Percentiles rank a stretch among this genome's conserved stretches.
phyloP scores from a whole-genome alignment of 1,140 invertebrate species.

The Fopius arisanus region DNA sequence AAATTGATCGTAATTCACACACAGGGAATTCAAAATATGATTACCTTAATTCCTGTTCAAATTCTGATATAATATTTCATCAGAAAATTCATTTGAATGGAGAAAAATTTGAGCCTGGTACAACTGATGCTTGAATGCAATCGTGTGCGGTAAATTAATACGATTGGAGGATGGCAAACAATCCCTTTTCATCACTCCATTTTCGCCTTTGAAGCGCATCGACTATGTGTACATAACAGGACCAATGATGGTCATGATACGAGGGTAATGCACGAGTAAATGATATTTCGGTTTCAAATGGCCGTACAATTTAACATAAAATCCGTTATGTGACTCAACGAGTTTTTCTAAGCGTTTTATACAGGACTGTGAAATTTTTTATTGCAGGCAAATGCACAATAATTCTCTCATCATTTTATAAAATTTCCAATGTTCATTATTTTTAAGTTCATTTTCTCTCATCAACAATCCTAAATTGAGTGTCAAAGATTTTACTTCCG shows the following conservation, averaged over 20 bases:
- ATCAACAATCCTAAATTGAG: conserved; percentile 20
- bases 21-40: no score
- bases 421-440: conserved; percentile 30
- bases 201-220: neutral
- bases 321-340: neutral
- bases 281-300: conserved; percentile 12
- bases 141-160: neutral
- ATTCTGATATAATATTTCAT: no score
- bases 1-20: no score
- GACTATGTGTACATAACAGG: neutral
- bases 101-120: neutral
- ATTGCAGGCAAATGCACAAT: conserved; percentile 22
- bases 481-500: conserved; percentile 30
- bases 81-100: no score
- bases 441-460: conserved; percentile 20
- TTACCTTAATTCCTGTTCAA: no score
- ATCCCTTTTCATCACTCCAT: neutral
- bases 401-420: conserved; percentile 28
- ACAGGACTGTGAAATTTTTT: conserved; percentile 12
- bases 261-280: neutral
- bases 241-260: neutral
- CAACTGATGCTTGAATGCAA: neutral
- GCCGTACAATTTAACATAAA: conserved; percentile 12
- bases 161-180: neutral
- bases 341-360: conserved; percentile 2